Base-by-base conservation (phyloP, 2,888 invertebrate species). In the Rotaria macrura region DNA sequence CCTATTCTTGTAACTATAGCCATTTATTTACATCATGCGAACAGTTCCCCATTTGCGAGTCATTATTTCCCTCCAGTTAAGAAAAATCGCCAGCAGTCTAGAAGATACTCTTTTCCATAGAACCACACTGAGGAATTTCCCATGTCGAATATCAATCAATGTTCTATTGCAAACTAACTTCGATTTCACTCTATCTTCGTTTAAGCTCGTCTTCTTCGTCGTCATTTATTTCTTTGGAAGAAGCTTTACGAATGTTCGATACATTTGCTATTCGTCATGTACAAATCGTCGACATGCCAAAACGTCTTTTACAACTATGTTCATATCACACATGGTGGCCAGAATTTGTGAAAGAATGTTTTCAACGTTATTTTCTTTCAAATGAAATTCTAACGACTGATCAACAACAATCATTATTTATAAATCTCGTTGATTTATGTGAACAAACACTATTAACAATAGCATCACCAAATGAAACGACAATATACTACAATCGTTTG, bases 321-420 rank as follows among this genome's bases (percentile, higher is more conserved):
- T 79, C 74, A 25, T 79, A 79, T 79, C 43, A 79, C 43, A 34
- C 40, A 23, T 79, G 74, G 74, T 79, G 74, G 74, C 74, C 74
- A 25, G 74, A 79, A 79, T 79, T 79, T 79, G 74, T 79, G 20
- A 38, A 43, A 40, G 43, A 40, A 79, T 79, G 74, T 79, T 79
- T 79, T 43, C 38, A 79, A 79, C 38, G 40, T 79, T 79, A 79
- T 79, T 79, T 79, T 79, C 40, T 79, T 43, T 34, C 29, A 10
- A 79, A 79, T 79, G 74, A 79, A 2, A 25, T 25, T 17, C 25
- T 43, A 79, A 79, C 38, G 10, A 40, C 3, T 40, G 40, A 79
- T 79, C 43, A 79, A 40, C 38, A 79, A 79, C 38, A 79, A 43
- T 43, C 38, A 0, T 79, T 79, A 79, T 79, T 79, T 25, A 40